Evolutionary conservation across 2,113 vertebrate genomes (phyloP).

Genomic region (Seriola aureovittata): DNA sequence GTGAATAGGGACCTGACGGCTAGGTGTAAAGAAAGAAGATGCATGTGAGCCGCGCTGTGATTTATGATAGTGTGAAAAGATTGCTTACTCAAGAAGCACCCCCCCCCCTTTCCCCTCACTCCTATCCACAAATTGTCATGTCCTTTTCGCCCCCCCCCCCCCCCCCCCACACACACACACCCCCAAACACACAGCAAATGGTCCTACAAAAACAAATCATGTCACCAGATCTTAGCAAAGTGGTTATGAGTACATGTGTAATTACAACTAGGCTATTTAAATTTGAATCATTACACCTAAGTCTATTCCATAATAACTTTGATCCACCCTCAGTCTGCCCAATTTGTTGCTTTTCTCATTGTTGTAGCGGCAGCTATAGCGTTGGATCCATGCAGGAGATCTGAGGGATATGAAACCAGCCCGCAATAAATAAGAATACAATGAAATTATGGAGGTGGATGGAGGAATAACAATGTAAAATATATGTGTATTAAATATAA

Average conservation of each 20-base stretch:
- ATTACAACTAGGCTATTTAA: background rate
- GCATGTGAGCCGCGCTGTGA: constrained; percentile 83
- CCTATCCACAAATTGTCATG: constrained; percentile 48
- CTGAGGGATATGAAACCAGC: constrained; percentile 7
- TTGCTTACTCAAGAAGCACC: constrained; percentile 87
- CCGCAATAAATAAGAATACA: background rate
- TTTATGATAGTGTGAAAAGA: constrained; percentile 89
- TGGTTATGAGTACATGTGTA: background rate
- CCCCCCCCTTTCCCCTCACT: constrained; percentile 45
- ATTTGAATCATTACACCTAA: constrained; percentile 3
- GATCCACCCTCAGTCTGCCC: background rate
- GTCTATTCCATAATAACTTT: background rate
- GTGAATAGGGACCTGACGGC: constrained; percentile 82
- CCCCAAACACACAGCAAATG: constrained; percentile 37
- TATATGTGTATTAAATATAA: background rate
- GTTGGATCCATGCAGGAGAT: background rate
- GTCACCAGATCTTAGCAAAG: background rate
- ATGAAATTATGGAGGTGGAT: constrained; percentile 12
- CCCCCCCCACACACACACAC: background rate
- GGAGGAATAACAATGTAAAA: background rate
- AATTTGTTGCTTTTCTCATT: background rate
- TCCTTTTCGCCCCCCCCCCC: background rate
- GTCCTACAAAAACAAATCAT: constrained; percentile 7
- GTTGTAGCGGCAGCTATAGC: background rate
- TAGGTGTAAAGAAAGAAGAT: constrained; percentile 85